Conservation (phyloP, 2,797 vertebrate species). For the Takifugu ocellatus region DNA sequence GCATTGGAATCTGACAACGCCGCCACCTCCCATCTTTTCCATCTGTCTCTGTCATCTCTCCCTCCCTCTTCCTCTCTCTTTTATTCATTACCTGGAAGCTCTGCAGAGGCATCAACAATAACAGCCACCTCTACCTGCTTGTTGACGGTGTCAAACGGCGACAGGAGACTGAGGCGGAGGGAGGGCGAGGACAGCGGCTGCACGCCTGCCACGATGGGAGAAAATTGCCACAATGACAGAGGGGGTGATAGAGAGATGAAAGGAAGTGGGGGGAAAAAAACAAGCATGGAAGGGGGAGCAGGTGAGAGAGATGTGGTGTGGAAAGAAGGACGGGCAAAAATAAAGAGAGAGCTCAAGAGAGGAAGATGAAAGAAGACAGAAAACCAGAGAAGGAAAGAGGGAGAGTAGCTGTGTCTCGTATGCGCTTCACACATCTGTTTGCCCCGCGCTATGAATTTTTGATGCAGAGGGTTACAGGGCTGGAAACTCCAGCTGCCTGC, state of each 20-base stretch:
- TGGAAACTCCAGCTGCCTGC: constrained; percentile 57
- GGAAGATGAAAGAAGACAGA: constrained; percentile 62
- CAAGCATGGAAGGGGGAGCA: constrained; percentile 23
- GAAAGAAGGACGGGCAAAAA: constrained; percentile 37
- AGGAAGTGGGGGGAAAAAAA: constrained; percentile 46
- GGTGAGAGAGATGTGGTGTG: constrained; percentile 34
- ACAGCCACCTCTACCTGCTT: constrained; percentile 70
- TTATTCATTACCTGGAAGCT: constrained; percentile 73
- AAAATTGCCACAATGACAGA: constrained; percentile 73
- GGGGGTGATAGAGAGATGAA: constrained; percentile 65
- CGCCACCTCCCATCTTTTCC: constrained; percentile 28
- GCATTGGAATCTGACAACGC: constrained; percentile 56
- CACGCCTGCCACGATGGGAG: constrained; percentile 52
- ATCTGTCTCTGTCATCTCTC: constrained; percentile 58
- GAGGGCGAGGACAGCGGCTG: constrained; percentile 47
- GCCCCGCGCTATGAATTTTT: constrained; percentile 66
- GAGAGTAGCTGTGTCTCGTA: constrained; percentile 29
- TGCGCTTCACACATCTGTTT: constrained; percentile 38
- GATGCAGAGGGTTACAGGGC: constrained; percentile 56
- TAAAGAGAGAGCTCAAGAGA: constrained; percentile 39
- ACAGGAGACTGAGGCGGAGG: constrained; percentile 45
- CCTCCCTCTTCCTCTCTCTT: constrained; percentile 36
- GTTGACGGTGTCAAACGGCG: constrained; percentile 71
- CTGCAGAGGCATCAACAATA: constrained; percentile 67
- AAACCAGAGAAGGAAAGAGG: constrained; percentile 47